These are phyloP conservation scores for Plodia interpunctella DNA, from an alignment of 1,140 invertebrate species.

Conservation along the genomic window DNA sequence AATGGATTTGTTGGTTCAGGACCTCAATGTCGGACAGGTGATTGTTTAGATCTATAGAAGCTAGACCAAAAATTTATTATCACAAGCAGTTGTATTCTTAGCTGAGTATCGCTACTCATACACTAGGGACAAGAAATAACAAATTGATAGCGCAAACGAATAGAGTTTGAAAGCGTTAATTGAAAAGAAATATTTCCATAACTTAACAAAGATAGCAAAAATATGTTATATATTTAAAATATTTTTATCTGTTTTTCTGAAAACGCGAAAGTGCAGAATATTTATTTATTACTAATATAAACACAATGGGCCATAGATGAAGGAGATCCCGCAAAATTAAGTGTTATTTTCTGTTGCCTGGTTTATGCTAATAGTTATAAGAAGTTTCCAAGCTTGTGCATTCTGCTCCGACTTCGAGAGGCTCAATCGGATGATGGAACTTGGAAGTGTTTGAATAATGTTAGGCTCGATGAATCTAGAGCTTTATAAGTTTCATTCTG, in stretches of 20 bases:
- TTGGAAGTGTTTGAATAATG: neutral
- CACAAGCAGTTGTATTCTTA: too few species aligned
- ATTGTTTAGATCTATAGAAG: too few species aligned
- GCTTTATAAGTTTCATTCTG: too few species aligned
- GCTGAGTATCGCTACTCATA: too few species aligned
- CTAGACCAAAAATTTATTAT: too few species aligned
- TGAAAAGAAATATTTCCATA: too few species aligned
- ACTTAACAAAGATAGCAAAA: too few species aligned
- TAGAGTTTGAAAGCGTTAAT: too few species aligned
- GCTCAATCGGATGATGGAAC: slow-evolving; percentile 4
- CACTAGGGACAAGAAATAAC: too few species aligned
- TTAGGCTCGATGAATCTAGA: slow-evolving; percentile 13
- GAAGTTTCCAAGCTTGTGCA: slow-evolving; percentile 3
- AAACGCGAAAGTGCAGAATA: neutral
- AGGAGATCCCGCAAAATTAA: neutral
- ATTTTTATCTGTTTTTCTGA: neutral
- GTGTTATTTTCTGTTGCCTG: neutral
- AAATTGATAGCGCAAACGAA: too few species aligned
- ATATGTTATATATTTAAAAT: too few species aligned
- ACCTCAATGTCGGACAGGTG: slow-evolving; percentile 12
- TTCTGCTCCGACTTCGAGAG: neutral
- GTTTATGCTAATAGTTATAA: slow-evolving; percentile 1
- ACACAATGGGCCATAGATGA: neutral
- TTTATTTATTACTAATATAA: neutral
- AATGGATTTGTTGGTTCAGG: slow-evolving; percentile 15